Conservation (phyloP, 2,888 invertebrate genomes). For the Nebria salina region DNA sequence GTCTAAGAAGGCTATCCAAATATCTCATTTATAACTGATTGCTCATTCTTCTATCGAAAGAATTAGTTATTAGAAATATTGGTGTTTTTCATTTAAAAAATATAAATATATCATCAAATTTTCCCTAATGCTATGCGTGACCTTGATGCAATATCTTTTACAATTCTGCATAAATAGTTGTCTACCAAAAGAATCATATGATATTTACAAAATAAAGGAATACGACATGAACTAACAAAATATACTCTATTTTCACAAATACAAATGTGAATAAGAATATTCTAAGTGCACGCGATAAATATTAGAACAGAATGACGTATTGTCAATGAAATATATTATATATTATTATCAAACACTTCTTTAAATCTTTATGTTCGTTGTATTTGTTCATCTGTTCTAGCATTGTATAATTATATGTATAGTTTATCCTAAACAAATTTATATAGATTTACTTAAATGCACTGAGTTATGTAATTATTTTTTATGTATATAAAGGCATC, state of each 20-base stretch:
- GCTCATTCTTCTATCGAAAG: no score
- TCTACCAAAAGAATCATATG: background rate
- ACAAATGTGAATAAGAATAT: background rate
- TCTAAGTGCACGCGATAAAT: slow-evolving; percentile 1
- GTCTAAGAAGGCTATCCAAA: no score
- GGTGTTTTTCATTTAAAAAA: no score
- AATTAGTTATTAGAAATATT: no score
- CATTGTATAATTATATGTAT: background rate
- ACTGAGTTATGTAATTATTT: slow-evolving; percentile 27
- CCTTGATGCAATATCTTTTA: no score
- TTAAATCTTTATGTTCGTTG: background rate
- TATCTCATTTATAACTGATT: no score
- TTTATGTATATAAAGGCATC: slow-evolving; percentile 37
- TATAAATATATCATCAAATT: no score
- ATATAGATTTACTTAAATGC: slow-evolving; percentile 43
- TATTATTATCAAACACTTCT: background rate
- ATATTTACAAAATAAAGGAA: background rate
- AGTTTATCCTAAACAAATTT: background rate
- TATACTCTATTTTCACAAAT: slow-evolving; percentile 1
- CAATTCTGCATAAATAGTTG: no score
- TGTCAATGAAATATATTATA: background rate
- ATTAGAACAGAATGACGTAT: background rate
- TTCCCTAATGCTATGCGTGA: no score
- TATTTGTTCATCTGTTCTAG: background rate
- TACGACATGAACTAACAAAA: background rate